phyloP scores from a whole-genome alignment of 2,113 vertebrate genomes.

The Sciurus niger region DNA sequence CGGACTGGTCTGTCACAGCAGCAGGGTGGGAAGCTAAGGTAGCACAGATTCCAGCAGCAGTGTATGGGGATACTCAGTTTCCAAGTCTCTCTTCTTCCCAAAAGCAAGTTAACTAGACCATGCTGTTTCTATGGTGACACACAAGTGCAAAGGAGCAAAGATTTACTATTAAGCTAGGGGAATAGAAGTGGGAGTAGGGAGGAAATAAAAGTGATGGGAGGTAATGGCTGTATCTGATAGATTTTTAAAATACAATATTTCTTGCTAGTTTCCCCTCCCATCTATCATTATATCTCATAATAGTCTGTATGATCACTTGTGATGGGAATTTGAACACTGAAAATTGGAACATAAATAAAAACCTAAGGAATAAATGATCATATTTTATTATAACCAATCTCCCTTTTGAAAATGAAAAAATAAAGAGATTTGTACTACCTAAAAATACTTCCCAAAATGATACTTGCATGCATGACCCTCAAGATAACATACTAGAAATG shows the following conservation, averaged over 20 bases:
- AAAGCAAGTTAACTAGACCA: not conserved
- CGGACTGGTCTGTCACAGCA: not conserved
- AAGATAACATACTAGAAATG: not conserved
- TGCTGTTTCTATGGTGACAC: not conserved
- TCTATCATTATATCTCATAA: not conserved
- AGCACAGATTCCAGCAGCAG: not conserved
- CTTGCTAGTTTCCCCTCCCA: not conserved
- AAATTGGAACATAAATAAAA: slow-evolving; percentile 34
- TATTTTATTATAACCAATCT: not conserved
- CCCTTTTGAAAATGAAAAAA: slow-evolving; percentile 10
- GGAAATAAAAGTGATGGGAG: not conserved
- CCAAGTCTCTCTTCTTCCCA: not conserved
- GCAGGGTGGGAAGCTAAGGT: not conserved
- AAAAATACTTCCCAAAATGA: slow-evolving; percentile 8
- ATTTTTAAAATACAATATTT: not conserved
- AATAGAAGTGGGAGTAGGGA: not conserved
- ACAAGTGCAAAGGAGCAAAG: not conserved
- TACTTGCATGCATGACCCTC: not conserved
- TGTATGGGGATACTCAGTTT: fast-evolving
- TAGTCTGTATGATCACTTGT: not conserved
- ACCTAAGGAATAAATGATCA: not conserved
- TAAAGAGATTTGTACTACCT: not conserved
- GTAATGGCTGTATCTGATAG: not conserved
- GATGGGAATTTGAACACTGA: not conserved
- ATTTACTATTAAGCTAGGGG: not conserved